Conservation (phyloP, 2,113 vertebrate genomes). For the Lutjanus erythropterus region DNA sequence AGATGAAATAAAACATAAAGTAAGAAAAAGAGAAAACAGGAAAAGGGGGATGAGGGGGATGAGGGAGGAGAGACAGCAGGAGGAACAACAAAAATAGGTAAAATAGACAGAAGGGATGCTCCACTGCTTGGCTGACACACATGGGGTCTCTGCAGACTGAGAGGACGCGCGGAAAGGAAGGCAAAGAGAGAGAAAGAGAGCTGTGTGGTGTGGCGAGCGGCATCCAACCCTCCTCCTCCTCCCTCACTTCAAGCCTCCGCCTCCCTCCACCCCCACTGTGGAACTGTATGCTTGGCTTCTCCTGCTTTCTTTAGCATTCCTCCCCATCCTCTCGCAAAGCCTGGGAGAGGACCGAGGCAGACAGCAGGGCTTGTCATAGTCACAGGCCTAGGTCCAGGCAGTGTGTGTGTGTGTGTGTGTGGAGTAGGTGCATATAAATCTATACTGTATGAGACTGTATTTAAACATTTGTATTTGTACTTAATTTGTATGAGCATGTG, state of each 20-base stretch:
- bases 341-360: slow-evolving; percentile 77
- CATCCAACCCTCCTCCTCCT: slow-evolving; percentile 50
- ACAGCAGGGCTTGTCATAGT: slow-evolving; percentile 81
- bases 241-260: slow-evolving; percentile 50
- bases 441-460: slow-evolving; percentile 21
- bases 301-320: slow-evolving; percentile 81
- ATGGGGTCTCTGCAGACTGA: slow-evolving; percentile 79
- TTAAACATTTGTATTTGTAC: slow-evolving; percentile 24
- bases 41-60: slow-evolving; percentile 38
- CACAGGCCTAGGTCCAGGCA: slow-evolving; percentile 64
- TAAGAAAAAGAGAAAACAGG: slow-evolving; percentile 20
- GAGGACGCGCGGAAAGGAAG: slow-evolving; percentile 62
- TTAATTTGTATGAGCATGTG: background rate
- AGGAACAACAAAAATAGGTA: slow-evolving; percentile 67
- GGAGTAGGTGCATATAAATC: background rate
- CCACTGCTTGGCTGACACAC: slow-evolving; percentile 80
- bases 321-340: slow-evolving; percentile 76
- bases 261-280: slow-evolving; percentile 51
- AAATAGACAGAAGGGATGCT: slow-evolving; percentile 78
- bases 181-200: slow-evolving; percentile 75
- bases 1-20: slow-evolving; percentile 5
- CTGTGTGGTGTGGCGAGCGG: slow-evolving; percentile 67
- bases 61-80: slow-evolving; percentile 63
- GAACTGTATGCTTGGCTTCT: slow-evolving; percentile 83
- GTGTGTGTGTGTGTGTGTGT: slow-evolving; percentile 30